Evolutionary conservation across 2,797 vertebrate genomes (phyloP).

Genomic region (Lepus oiostolus): DNA sequence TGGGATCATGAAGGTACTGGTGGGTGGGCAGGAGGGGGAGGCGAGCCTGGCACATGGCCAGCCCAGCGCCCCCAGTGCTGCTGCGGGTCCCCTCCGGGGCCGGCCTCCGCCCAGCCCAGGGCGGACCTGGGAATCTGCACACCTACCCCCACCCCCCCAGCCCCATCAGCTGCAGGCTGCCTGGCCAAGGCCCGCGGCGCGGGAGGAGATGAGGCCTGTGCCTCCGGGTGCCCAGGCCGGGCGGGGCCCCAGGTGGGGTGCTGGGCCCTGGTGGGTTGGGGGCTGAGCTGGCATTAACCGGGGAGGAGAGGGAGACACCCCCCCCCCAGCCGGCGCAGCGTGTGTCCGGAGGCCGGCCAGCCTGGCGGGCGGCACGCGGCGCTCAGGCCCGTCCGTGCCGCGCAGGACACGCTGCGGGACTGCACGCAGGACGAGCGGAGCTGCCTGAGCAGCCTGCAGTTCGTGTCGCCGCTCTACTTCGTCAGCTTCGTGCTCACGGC

Average conservation of each 20-base stretch:
- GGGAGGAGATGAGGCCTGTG: neutral
- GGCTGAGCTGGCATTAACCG: neutral
- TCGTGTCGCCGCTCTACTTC: conserved; percentile 99
- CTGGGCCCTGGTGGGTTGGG: neutral
- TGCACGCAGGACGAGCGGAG: conserved; percentile 96
- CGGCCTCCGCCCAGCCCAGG: neutral
- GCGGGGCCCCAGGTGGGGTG: neutral
- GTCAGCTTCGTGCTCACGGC: conserved; percentile 99
- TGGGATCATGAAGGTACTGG: conserved; percentile 98
- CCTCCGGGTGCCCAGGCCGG: too few species aligned
- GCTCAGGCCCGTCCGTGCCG: neutral
- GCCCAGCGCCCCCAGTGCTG: neutral
- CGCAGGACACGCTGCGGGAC: conserved; percentile 96
- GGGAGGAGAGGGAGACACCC: too few species aligned
- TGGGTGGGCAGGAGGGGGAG: neutral
- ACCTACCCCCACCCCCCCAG: too few species aligned
- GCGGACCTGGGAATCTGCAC: too few species aligned
- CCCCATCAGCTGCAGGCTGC: too few species aligned
- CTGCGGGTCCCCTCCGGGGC: neutral
- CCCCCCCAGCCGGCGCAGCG: too few species aligned
- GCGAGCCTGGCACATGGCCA: conserved; percentile 10
- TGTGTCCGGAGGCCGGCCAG: accelerated
- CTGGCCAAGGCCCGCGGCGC: too few species aligned
- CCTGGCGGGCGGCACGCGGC: accelerated
- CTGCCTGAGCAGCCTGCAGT: conserved; percentile 98